Base-by-base conservation (phyloP, 2,113 vertebrate species). In the Accipiter virgatus region DNA sequence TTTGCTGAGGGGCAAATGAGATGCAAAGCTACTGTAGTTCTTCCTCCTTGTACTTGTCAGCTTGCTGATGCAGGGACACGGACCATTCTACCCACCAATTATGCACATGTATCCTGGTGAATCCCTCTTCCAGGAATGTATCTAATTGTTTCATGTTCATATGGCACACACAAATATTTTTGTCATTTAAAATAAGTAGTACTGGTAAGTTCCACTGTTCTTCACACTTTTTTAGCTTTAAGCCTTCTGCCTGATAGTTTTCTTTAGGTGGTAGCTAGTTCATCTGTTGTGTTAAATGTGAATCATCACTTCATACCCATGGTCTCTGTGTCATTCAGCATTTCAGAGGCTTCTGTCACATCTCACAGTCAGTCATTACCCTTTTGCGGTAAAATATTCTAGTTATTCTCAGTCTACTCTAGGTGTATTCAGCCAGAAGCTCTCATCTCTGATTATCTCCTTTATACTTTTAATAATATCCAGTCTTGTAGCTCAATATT, bases 81-180 rank as follows among this genome's bases (percentile, higher is more conserved):
- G 23, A 52, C 9, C 5, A 4, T 16, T n/a, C 8, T 14, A 25
- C 1, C 3, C 3, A 32, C 40, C 2, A 7, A 17, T 68, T 72
- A 81, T 17, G 6, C 4, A 9, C 25, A 3, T 20, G 36, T 25
- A 55, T 73, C 25, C 48, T 53, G 18, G 6, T 81, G 40, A 78
- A 48, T 61, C 16, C 17, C 7, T 79, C 16, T 80, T 82, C n/a
- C 7, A 20, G 17, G 12, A 72, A 31, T 14, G 9, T 23, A n/a
- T 55, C 21, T 38, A 52, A 48, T 29, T 85, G 4, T 66, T 72
- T 43, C 22, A 55, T 32, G 58, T 62, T 52, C 45, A 22, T 50
- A 55, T 13, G 5, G 15, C 8, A 22, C 18, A 61, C 4, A 19
- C 45, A 25, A 42, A 42, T 67, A 38, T 29, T 79, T 92, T 67